A percentile compares a stretch with the other conserved stretches of the same genome.
These are phyloP conservation scores for Drosophila lowei DNA, from an alignment of 1,140 invertebrate genomes.

Conservation along the genomic window DNA sequence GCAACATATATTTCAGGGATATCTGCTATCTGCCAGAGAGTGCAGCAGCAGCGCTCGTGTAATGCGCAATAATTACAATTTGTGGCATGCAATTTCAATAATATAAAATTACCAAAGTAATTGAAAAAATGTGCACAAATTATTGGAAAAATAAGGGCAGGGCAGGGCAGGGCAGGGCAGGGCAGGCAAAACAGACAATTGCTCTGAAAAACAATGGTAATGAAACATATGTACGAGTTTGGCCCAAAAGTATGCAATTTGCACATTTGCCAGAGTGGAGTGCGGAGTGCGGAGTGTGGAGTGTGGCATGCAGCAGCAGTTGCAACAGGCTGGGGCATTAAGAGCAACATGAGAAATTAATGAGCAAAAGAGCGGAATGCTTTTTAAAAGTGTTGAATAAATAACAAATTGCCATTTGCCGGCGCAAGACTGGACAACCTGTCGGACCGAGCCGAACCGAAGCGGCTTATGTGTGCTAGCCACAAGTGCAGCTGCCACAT, in stretches of 20 bases:
- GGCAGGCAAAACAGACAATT: constrained; percentile 14
- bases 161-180: too few relatives aligned
- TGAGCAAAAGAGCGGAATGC: constrained; percentile 77
- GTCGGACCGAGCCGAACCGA: constrained; percentile 23
- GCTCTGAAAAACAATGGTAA: constrained; percentile 53
- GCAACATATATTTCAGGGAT: constrained; percentile 65
- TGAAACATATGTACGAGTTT: constrained; percentile 48
- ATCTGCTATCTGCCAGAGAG: constrained; percentile 26
- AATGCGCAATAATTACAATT: constrained; percentile 78
- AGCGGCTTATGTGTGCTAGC: constrained; percentile 65
- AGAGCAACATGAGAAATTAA: constrained; percentile 81
- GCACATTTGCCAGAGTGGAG: constrained; percentile 34
- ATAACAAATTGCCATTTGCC: constrained; percentile 71
- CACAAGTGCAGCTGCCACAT: constrained; percentile 43
- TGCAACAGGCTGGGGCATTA: constrained; percentile 50
- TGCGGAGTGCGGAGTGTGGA: too few relatives aligned
- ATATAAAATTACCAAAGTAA: constrained; percentile 83
- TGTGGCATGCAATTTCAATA: constrained; percentile 78
- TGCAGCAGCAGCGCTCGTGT: constrained; percentile 15
- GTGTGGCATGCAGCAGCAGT: constrained; percentile 1
- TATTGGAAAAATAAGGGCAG: neutral
- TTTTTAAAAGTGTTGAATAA: constrained; percentile 82
- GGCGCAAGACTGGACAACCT: constrained; percentile 24
- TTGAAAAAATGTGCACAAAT: constrained; percentile 50
- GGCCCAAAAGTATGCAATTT: constrained; percentile 30